A percentile compares a stretch with the other conserved stretches of the same genome.
These are phyloP conservation scores for Serripes groenlandicus DNA, from an alignment of 2,888 invertebrate species.

Conservation along the genomic window DNA sequence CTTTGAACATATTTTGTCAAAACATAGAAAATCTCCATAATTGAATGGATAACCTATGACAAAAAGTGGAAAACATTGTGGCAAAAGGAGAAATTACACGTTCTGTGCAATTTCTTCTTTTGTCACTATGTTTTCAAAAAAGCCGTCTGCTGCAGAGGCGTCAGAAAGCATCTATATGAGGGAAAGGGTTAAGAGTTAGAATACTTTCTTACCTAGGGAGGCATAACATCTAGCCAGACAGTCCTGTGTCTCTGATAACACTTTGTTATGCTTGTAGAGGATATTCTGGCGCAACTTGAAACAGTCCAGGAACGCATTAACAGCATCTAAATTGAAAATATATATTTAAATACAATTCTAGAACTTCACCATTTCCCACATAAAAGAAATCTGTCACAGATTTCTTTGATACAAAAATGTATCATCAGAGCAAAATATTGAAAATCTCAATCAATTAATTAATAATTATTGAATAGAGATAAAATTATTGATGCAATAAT, in stretches of 20 bases:
- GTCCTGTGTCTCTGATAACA: constrained; percentile 87
- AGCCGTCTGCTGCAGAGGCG: background rate
- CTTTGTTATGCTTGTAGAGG: constrained; percentile 88
- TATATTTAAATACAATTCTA: too few relatives aligned
- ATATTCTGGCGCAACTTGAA: constrained; percentile 87
- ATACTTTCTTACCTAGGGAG: constrained; percentile 86
- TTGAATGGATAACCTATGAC: background rate
- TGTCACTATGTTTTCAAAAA: background rate
- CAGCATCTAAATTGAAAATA: too few relatives aligned
- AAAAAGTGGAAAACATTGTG: background rate
- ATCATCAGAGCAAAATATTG: too few relatives aligned
- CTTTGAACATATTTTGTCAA: too few relatives aligned
- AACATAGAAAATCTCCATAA: too few relatives aligned
- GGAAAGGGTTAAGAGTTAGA: background rate
- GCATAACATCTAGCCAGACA: constrained; percentile 88
- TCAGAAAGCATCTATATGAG: background rate
- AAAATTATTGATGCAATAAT: too few relatives aligned
- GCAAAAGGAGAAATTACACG: background rate
- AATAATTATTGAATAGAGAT: too few relatives aligned
- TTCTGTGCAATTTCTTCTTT: background rate
- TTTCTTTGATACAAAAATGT: too few relatives aligned
- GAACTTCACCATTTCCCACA: too few relatives aligned
- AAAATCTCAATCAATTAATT: too few relatives aligned
- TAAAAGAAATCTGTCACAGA: too few relatives aligned
- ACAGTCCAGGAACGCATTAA: constrained; percentile 87